A percentile compares a stretch with the other conserved stretches of the same genome.
These are phyloP conservation scores for Strix uralensis DNA, from an alignment of 2,113 vertebrate genomes.

Conservation along the genomic window DNA sequence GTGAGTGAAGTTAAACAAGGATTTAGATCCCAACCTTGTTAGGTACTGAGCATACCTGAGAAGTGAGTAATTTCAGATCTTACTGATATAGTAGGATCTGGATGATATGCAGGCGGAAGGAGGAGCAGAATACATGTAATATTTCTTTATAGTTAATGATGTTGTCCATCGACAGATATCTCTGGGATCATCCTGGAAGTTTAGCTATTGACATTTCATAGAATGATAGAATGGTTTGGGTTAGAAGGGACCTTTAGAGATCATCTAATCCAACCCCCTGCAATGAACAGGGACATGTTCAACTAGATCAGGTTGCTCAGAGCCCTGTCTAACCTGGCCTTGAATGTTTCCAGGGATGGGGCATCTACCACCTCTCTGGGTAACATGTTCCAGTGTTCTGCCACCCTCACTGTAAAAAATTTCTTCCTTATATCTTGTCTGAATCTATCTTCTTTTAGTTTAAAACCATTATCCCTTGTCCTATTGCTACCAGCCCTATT, in stretches of 20 bases:
- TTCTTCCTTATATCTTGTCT: neutral
- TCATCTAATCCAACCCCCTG: neutral
- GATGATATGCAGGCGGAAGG: neutral
- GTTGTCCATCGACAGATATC: accelerated
- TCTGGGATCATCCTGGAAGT: neutral
- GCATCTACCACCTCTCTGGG: neutral
- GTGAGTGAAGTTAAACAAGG: neutral
- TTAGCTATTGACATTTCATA: neutral
- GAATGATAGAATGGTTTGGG: neutral
- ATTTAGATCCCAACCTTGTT: neutral
- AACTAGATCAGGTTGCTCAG: neutral
- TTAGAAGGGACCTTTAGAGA: neutral
- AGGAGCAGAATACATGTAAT: neutral
- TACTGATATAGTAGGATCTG: neutral
- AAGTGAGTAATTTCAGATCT: neutral
- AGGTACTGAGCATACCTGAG: neutral
- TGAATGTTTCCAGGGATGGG: neutral
- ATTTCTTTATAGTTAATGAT: neutral
- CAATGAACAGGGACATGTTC: neutral
- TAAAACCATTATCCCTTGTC: neutral
- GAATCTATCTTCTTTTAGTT: neutral
- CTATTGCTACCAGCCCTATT: no score
- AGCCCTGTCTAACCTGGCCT: accelerated
- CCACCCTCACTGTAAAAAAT: no score
- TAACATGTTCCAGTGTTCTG: neutral